phyloP scores from a whole-genome alignment of 2,888 invertebrate genomes.

The Pandemis heparana region DNA sequence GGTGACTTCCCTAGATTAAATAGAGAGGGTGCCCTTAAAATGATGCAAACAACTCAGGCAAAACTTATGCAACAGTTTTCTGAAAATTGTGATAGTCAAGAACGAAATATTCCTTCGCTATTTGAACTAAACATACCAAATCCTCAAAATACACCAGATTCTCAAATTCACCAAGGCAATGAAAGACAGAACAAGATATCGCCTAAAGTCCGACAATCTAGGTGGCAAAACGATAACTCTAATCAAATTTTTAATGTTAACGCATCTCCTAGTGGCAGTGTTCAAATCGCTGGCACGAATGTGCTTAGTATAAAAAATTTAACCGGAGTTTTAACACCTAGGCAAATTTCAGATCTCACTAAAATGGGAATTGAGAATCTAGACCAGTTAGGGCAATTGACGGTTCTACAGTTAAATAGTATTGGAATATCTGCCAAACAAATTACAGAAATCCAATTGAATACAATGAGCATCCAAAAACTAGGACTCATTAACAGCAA shows the following conservation, averaged over 20 bases:
- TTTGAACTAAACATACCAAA: conserved; percentile 80
- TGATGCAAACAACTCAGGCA: conserved; percentile 79
- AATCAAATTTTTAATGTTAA: conserved; percentile 65
- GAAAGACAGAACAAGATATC: conserved; percentile 75
- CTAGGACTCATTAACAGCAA: conserved; percentile 77
- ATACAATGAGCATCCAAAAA: conserved; percentile 86
- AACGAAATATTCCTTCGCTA: conserved; percentile 75
- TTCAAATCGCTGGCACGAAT: conserved; percentile 57
- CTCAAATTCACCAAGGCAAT: conserved; percentile 64
- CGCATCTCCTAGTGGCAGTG: conserved; percentile 64
- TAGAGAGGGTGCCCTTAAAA: conserved; percentile 89
- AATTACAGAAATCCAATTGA: conserved; percentile 87
- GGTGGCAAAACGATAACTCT: conserved; percentile 79
- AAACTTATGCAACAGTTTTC: conserved; percentile 78
- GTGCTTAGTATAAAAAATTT: conserved; percentile 86
- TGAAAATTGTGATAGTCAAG: conserved; percentile 65
- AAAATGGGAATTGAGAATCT: conserved; percentile 87
- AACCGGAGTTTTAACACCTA: conserved; percentile 83
- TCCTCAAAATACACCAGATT: conserved; percentile 65
- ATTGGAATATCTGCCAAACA: conserved; percentile 86
- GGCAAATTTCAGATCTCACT: conserved; percentile 86
- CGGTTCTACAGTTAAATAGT: conserved; percentile 86
- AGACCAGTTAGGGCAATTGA: conserved; percentile 86
- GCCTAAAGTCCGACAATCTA: conserved; percentile 79
- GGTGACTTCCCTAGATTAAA: conserved; percentile 95